Percentiles rank a stretch among this genome's conserved stretches.
phyloP scores from a whole-genome alignment of 2,888 invertebrate genomes.

The Lasioglossum leucozonium region DNA sequence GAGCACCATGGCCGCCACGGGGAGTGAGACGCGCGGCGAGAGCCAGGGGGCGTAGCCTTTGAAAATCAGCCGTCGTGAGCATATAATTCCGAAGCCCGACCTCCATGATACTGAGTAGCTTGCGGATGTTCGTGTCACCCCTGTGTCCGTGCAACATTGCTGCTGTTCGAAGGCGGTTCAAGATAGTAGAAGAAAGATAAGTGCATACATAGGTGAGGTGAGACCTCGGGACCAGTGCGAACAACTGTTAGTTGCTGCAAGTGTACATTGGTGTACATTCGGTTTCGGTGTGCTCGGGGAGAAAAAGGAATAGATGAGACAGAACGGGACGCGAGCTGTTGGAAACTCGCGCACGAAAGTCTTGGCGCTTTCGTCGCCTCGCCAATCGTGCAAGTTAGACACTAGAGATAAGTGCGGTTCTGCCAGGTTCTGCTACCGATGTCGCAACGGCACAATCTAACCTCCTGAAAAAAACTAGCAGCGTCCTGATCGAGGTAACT shows the following conservation, averaged over 20 bases:
- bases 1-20: no score
- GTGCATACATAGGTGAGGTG: background rate
- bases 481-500: constrained; percentile 60
- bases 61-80: no score
- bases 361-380: constrained; percentile 56
- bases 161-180: background rate
- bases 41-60: no score
- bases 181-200: background rate
- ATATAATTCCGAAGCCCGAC: background rate
- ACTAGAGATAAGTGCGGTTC: constrained; percentile 59
- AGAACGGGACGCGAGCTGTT: constrained; percentile 23
- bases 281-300: background rate
- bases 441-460: constrained; percentile 60
- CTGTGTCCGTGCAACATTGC: background rate
- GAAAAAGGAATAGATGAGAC: constrained; percentile 27
- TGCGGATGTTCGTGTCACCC: constrained; percentile 8
- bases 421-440: constrained; percentile 57
- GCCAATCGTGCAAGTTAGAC: constrained; percentile 48
- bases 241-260: background rate
- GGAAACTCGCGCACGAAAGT: constrained; percentile 40
- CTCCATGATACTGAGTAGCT: background rate
- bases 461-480: constrained; percentile 57
- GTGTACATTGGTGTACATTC: constrained; percentile 27
- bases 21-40: no score
- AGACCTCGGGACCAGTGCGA: background rate